Base-by-base conservation (phyloP, 2,797 vertebrate genomes). In the Oophaga sylvatica region DNA sequence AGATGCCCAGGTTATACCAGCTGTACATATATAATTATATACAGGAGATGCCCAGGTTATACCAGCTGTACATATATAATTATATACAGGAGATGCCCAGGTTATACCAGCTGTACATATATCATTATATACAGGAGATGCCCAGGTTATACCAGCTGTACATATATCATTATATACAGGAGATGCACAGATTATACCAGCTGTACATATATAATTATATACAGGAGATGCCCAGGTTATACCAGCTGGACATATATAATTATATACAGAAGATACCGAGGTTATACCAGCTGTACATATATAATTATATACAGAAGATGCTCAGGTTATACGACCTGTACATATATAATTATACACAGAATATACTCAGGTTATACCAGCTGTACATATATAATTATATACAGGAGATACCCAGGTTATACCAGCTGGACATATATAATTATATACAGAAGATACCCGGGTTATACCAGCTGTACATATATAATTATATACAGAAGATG, bases 11-110 rank as follows among this genome's bases (percentile, higher is more conserved):
- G 62, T 63, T 63, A 63, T 63, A 63, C 62, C 67, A 68, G 67
- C 67, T 68, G 67, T 31, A 29, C 26, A 68, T 31, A 68, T 68
- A 68, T 68, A 68, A 63, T 63, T 63, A 63, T 63, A 63, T n/a
- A 63, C 62, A 63, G n/a, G 26, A n/a, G 60, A 63, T 63, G 2
- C 62, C 62, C 62, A n/a, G 62, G 62, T 63, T 63, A 63, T 63
- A 63, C 62, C 67, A 68, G 67, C 67, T 68, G 67, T 31, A 29
- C 26, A 68, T 31, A 68, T 68, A 68, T 68, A 68, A 63, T 63
- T 63, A 63, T 63, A 63, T n/a, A 63, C 62, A 63, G n/a, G 26
- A n/a, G 60, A 63, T 63, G 2, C 62, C 62, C 62, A n/a, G 62
- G 62, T 63, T 63, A 63, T 63, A 63, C 62, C 67, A 68, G 67